Evolutionary conservation across 2,113 vertebrate genomes (phyloP), one percentile per base, ranked within the genome.

Genomic region (Poecilia latipinna): DNA sequence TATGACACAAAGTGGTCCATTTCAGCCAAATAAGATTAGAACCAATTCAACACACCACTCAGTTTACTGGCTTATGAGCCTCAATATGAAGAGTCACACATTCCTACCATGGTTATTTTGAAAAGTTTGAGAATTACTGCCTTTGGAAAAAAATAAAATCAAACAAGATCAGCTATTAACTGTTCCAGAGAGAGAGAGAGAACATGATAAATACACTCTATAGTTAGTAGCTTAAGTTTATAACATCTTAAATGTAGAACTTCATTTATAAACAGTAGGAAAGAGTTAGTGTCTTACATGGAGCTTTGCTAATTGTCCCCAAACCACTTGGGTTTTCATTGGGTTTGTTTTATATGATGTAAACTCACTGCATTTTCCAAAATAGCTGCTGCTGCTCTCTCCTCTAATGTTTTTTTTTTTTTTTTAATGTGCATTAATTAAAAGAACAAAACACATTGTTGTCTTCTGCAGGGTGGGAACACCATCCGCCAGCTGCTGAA

Each of bases 401-500:
- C 13, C 5, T 48, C 44, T 48, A 19, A 13, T 13, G 39, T 12
- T 54, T 54, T 28, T 28, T 54, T 54, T 7, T 51, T 54, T 7
- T 51, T 54, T 54, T 42, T 42, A 17, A 57, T n/a, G 10, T 48
- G 17, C 61, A 57, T 8, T 6, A 61, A 79, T 67, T 61, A 62
- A 77, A 66, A 71, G 12, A 67, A 68, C 35, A 82, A 64, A 15
- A 19, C 13, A 4, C 19, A 31, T 15, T 32, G 31, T 48, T 83
- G 13, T 79, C 44, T 60, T 29, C 72, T 61, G 28, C 85, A 99
- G 98, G 97, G 96, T 72, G 97, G 96, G 65, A 94, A 97, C 90
- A 95, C 93, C 8, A 93, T 99, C 78, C 95, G 94, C 71, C 94
- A 90, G 78, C 88, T 99, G 79, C 90, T 99, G 88, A 96, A 96